Evolutionary conservation across 1,140 invertebrate species (phyloP), one percentile per base, ranked within the genome.

Genomic region (Drosophila jambulina): DNA sequence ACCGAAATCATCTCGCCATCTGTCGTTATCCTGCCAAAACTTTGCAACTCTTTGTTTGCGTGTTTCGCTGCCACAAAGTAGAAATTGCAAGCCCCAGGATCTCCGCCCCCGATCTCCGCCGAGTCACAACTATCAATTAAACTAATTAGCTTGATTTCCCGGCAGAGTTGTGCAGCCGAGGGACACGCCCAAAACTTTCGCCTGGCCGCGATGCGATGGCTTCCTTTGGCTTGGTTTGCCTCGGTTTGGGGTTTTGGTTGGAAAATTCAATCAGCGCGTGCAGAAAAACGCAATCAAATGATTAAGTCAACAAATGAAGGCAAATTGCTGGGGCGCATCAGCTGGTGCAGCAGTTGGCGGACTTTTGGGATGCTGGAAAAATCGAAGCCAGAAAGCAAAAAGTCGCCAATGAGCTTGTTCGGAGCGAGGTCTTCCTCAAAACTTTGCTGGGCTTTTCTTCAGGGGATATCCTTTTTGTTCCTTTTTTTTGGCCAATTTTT

Each of bases 221-320:
- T 65, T 51, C 36, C 65, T 29, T 49, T 46, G 29, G 32, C 13
- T 62, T 19, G 29, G 25, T 25, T 56, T 56, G 53, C 19, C 46
- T 42, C n/a, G 61, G 27, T 32, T 64, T 38, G 56, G 61, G 61
- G 23, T 29, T 62, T 62, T 40, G 57, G 53, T 51, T 53, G 68
- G 59, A 60, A 81, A 90, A 88, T 88, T 90, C 85, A 88, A 88
- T 88, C 81, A 90, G 81, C 49, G 57, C 80, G 75, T 75, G 85
- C 85, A 82, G 81, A 90, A 90, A 88, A 88, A 90, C 78, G 81
- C 81, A 88, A 88, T 90, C 85, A 85, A 88, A 90, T 88, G 85
- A 90, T 85, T 88, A 90, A 84, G 85, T 90, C 86, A 88, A 88
- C 80, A 88, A 88, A 90, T 82, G 85, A 90, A 79, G 78, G 70